phyloP scores from a whole-genome alignment of 2,113 vertebrate genomes.

The Hippocampus guttulatus region DNA sequence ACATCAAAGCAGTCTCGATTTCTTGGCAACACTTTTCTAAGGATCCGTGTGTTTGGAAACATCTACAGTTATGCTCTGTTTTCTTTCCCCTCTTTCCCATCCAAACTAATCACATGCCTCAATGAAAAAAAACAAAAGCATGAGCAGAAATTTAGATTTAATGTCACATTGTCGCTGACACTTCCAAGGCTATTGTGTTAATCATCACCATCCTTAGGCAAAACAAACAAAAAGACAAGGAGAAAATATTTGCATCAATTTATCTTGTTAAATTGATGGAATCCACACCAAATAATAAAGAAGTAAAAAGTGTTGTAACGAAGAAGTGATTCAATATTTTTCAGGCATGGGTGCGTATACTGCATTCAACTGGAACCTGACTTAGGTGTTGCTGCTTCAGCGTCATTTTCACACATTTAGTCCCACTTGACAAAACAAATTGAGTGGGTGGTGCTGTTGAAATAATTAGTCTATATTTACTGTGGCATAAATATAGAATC shows the following conservation, averaged over 20 bases:
- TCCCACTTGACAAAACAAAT: not conserved
- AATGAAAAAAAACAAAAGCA: not conserved
- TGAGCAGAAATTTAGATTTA: not conserved
- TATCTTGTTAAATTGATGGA: not conserved
- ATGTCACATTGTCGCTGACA: not conserved
- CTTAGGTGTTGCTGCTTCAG: not conserved
- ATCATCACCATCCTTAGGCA: not conserved
- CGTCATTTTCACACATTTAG: not conserved
- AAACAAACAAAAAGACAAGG: not conserved
- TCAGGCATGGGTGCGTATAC: not conserved
- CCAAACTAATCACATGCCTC: not conserved
- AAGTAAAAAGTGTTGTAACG: not conserved
- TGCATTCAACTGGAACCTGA: not conserved
- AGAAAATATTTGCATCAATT: not conserved
- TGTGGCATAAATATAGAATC: not conserved
- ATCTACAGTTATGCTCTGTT: not conserved
- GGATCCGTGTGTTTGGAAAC: not conserved
- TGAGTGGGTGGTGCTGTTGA: not conserved
- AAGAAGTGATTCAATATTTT: not conserved
- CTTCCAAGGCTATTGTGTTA: not conserved
- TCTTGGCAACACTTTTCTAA: not conserved
- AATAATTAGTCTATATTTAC: not conserved
- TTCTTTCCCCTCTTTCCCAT: not conserved
- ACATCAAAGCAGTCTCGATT: not conserved
- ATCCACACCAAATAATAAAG: not conserved